Percentiles rank a stretch among this genome's conserved stretches.
Evolutionary conservation across 2,113 vertebrate genomes (phyloP).

Genomic region (Porphyrio hochstetteri): DNA sequence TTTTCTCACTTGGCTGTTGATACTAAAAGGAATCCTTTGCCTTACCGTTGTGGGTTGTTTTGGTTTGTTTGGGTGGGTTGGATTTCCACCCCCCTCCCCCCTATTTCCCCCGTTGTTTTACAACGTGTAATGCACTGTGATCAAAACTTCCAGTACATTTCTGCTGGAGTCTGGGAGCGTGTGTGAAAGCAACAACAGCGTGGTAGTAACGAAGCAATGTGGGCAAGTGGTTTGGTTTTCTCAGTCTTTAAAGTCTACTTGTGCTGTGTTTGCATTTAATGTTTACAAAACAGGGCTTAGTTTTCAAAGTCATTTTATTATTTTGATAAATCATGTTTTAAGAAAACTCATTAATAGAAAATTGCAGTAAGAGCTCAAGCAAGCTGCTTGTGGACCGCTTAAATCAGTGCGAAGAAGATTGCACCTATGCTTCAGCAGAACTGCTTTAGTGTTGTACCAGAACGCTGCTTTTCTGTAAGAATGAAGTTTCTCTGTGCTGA

Average conservation of each 20-base stretch:
- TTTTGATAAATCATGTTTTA: neutral
- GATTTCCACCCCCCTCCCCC: no score
- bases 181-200: neutral
- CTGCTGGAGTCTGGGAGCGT: neutral
- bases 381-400: neutral
- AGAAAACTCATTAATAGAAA: neutral
- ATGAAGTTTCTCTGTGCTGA: neutral
- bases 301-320: neutral
- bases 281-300: neutral
- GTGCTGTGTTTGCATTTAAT: neutral
- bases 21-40: conserved; percentile 39
- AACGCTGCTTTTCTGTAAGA: neutral
- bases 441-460: neutral
- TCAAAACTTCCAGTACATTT: neutral
- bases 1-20: conserved; percentile 55
- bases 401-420: neutral
- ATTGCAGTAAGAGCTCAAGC: neutral
- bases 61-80: no score
- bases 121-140: fast-evolving
- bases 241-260: neutral
- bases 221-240: neutral
- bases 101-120: neutral
- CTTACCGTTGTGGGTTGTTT: neutral
- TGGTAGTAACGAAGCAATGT: neutral
- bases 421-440: neutral